Percentiles rank a stretch among this genome's conserved stretches.
Evolutionary conservation across 2,113 vertebrate genomes (phyloP).

Genomic region (Thryonomys swinderianus): DNA sequence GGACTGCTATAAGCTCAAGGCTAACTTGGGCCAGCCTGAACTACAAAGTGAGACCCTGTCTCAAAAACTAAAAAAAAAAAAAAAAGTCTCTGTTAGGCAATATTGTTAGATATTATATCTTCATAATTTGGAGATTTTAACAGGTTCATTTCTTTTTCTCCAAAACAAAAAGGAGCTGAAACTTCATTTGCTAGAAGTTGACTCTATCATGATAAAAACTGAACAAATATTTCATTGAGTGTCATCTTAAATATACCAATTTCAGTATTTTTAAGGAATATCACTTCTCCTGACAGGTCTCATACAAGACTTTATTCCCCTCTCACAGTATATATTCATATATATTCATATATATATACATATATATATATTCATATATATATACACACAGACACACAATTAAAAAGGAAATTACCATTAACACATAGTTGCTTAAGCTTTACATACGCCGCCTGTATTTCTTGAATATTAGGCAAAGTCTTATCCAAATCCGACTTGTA

Average conservation of each 20-base stretch:
- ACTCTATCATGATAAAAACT: neutral
- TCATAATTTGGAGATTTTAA: neutral
- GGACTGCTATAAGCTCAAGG: no score
- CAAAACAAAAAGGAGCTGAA: neutral
- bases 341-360: neutral
- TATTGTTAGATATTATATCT: neutral
- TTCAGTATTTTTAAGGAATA: neutral
- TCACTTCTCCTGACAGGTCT: neutral
- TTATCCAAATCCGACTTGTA: slow-evolving; percentile 94
- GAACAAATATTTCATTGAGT: neutral
- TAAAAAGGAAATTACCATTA: slow-evolving; percentile 88
- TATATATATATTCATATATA: neutral
- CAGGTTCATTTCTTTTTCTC: neutral
- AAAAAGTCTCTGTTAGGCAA: neutral
- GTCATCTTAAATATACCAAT: neutral
- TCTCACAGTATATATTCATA: neutral
- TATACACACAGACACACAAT: no score
- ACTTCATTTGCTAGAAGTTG: neutral
- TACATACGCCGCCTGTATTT: slow-evolving; percentile 92
- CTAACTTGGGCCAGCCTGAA: no score
- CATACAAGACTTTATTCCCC: neutral
- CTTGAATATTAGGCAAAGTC: slow-evolving; percentile 93
- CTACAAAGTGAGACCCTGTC: no score
- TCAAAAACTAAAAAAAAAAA: no score
- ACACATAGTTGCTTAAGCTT: slow-evolving; percentile 95